Conservation (phyloP, 2,888 invertebrate species). For the Tipula lateralis region DNA sequence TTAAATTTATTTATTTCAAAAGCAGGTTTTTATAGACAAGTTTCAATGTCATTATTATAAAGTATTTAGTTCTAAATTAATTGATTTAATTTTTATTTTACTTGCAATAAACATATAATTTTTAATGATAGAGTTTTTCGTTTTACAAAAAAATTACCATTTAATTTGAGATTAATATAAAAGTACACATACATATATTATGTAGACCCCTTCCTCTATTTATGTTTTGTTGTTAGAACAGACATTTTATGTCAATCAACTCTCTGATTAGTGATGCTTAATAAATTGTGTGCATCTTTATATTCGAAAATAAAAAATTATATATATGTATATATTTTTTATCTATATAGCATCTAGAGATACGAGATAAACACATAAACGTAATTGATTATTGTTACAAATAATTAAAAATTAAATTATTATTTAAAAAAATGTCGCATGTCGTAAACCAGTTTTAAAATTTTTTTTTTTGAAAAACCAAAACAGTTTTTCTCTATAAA, state of each 20-base stretch:
- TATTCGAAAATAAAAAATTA: not conserved
- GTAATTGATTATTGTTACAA: slow-evolving; percentile 26
- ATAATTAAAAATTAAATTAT: slow-evolving; percentile 20
- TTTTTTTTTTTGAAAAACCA: not conserved
- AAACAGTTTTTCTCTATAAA: slow-evolving; percentile 11
- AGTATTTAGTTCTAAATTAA: slow-evolving; percentile 21
- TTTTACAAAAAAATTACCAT: slow-evolving; percentile 6
- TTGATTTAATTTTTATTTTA: not conserved
- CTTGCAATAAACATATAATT: not conserved
- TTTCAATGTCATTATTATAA: slow-evolving; percentile 24
- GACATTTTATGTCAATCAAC: not conserved
- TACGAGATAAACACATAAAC: not conserved
- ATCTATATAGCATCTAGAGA: not conserved
- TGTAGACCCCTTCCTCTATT: not conserved
- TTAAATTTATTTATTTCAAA: slow-evolving; percentile 6
- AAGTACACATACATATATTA: not conserved
- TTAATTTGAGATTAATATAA: not conserved
- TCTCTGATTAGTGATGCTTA: not conserved
- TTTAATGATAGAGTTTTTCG: slow-evolving; percentile 2
- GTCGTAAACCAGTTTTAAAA: slow-evolving; percentile 26
- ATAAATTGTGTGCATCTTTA: not conserved
- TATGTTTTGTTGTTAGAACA: not conserved
- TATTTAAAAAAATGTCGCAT: not conserved
- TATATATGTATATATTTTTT: not conserved
- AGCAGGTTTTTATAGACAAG: not conserved